These are phyloP conservation scores for Drosophila austrosaltans DNA, from an alignment of 2,888 invertebrate genomes.

Conservation along the genomic window DNA sequence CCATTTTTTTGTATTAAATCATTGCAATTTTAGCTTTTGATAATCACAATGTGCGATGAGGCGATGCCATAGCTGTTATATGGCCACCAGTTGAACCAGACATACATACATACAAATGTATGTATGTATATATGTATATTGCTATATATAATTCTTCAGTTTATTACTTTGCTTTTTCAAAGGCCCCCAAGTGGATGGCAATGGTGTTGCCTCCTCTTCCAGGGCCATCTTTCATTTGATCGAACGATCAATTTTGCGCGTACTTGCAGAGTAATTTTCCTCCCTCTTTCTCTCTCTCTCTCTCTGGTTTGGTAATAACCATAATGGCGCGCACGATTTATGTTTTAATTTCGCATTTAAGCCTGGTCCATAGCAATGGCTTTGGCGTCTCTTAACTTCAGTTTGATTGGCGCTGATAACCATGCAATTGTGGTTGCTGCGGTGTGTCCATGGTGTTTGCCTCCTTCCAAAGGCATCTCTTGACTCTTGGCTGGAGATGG, in stretches of 20 bases:
- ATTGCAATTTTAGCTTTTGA: conserved; percentile 71
- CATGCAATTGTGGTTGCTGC: conserved; percentile 62
- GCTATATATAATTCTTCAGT: conserved; percentile 62
- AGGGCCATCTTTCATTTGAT: conserved; percentile 64
- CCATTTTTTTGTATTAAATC: conserved; percentile 65
- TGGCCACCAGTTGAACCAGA: conserved; percentile 46
- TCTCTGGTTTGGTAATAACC: conserved; percentile 72
- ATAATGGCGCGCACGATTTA: conserved; percentile 81
- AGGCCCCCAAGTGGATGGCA: conserved; percentile 42
- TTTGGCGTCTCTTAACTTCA: conserved; percentile 61
- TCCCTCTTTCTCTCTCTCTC: conserved; percentile 30
- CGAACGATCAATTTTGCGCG: conserved; percentile 74
- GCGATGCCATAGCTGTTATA: conserved; percentile 73
- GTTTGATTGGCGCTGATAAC: conserved; percentile 78
- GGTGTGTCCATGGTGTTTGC: conserved; percentile 20
- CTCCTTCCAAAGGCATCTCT: not conserved
- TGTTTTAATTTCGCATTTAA: conserved; percentile 82
- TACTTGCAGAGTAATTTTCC: conserved; percentile 69
- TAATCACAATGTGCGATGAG: conserved; percentile 67
- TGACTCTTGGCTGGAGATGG: conserved; percentile 32
- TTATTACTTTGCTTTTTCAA: conserved; percentile 56
- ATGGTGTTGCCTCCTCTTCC: conserved; percentile 22
- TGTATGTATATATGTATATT: conserved; percentile 11
- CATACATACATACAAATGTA: not conserved
- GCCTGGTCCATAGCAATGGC: conserved; percentile 31